These are phyloP conservation scores for Mesochorus sp. DNA, from an alignment of 2,888 invertebrate species.

Conservation along the genomic window DNA sequence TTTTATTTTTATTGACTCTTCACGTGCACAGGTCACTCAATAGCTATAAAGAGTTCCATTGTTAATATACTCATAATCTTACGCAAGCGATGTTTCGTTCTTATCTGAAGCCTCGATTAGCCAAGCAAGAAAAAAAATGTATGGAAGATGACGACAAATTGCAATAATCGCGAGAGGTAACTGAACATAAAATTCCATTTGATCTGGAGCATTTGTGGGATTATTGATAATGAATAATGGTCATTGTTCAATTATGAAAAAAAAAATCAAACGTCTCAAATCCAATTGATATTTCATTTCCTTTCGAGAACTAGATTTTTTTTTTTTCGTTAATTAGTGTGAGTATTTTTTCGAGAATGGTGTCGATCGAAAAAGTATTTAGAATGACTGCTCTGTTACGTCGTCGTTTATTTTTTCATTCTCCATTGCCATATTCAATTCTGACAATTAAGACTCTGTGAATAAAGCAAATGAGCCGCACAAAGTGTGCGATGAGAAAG, in stretches of 20 bases:
- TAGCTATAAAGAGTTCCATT: constrained; percentile 67
- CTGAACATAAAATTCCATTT: constrained; percentile 7
- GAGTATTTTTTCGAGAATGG: constrained; percentile 1
- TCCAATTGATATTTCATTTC: too few species aligned
- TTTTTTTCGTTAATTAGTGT: background rate
- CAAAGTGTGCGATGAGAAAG: constrained; percentile 8
- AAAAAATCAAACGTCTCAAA: too few species aligned
- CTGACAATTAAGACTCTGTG: constrained; percentile 42
- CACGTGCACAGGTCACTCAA: constrained; percentile 30
- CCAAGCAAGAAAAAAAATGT: background rate
- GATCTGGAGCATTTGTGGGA: constrained; percentile 17
- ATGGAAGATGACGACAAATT: background rate
- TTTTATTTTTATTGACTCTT: constrained; percentile 29
- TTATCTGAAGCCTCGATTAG: constrained; percentile 59
- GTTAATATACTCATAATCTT: constrained; percentile 59
- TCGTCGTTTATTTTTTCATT: constrained; percentile 2
- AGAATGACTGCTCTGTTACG: background rate
- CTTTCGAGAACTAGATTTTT: background rate
- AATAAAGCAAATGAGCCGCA: constrained; percentile 48
- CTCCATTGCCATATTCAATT: constrained; percentile 33
- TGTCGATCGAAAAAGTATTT: background rate
- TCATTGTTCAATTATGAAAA: constrained; percentile 58
- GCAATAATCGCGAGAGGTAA: background rate
- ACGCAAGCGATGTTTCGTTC: constrained; percentile 5
- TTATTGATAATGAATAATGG: constrained; percentile 49